Evolutionary conservation across 1,140 invertebrate species (phyloP), one percentile per base, ranked within the genome.

Genomic region (Plectus sambesii): DNA sequence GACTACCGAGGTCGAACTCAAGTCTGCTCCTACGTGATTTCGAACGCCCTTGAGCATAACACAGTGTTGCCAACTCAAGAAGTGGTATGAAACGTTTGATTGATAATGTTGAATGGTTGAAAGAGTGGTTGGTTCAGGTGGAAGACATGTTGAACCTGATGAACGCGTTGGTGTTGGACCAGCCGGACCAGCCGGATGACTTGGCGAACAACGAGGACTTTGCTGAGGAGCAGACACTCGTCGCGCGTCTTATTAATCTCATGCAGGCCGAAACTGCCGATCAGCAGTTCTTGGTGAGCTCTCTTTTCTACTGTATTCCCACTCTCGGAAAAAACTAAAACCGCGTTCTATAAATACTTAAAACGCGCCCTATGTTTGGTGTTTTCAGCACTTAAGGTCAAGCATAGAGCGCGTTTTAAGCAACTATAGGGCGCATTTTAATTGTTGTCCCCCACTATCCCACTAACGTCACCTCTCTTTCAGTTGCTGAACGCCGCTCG

Each of bases 181-280:
- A 93, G 66, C 74, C 77, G 0, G 81, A 85, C 63, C 81, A 85
- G 66, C 77, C 74, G 29, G 63, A 69, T 29, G 79, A 78, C 22
- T 77, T 82, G 36, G 74, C 76, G 47, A 87, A 93, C 72, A 78
- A 82, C 1, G 92, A 98, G 72, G 92, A 98, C 70, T 92, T 98
- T 73, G 82, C 84, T 25, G 93, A 98, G 69, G 92, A 98, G 63
- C 93, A 98, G 68, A 82, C 84, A 22, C 73, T 94, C 2, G 77
- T 98, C 46, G 89, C 82, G 51, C 77, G 81, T 64, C 79, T 97
- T 45, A 83, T 97, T 55, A 87, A 96, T 73, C 80, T 92, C 51
- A 78, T 97, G 61, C 80, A 80, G 61, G 83, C 85, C 0, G 82
- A 88, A 29, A 70, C 73, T 56, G 78, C 84, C 0, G 90, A 97